Evolutionary conservation across 2,797 vertebrate genomes (phyloP).

Genomic region (Platalea minor): DNA sequence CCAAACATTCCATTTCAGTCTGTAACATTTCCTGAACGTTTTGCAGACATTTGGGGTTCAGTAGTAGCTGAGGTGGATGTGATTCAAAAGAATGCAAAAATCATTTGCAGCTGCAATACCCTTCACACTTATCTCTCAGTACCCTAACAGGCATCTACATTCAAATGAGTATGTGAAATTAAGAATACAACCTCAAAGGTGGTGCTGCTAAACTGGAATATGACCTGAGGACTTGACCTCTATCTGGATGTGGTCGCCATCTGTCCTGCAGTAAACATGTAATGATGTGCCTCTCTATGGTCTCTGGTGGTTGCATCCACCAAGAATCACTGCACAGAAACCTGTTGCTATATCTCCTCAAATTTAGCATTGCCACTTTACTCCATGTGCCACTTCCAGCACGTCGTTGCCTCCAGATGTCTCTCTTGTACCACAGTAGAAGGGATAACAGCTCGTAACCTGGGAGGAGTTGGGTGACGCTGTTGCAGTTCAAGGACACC

Average conservation of each 20-base stretch:
- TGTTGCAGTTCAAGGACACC: neutral
- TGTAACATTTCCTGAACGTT: neutral
- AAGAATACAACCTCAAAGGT: neutral
- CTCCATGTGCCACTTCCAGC: neutral
- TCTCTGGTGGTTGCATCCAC: neutral
- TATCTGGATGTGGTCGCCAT: neutral
- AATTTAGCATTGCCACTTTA: neutral
- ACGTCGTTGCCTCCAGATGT: neutral
- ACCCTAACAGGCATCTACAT: neutral
- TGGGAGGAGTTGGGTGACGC: neutral
- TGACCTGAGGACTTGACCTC: too few species aligned
- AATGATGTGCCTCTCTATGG: fast-evolving
- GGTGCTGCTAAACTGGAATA: neutral
- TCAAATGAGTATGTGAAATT: neutral
- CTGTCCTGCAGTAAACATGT: neutral
- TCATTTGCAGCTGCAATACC: neutral
- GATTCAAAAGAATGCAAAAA: neutral
- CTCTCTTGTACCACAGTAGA: neutral
- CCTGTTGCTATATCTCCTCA: neutral
- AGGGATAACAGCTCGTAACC: neutral
- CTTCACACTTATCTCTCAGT: neutral
- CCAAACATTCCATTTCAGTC: neutral
- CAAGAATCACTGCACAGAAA: neutral
- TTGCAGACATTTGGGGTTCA: neutral
- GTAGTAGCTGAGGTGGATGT: neutral